These are phyloP conservation scores for Neoaliturus tenellus DNA, from an alignment of 2,888 invertebrate species.

Conservation along the genomic window DNA sequence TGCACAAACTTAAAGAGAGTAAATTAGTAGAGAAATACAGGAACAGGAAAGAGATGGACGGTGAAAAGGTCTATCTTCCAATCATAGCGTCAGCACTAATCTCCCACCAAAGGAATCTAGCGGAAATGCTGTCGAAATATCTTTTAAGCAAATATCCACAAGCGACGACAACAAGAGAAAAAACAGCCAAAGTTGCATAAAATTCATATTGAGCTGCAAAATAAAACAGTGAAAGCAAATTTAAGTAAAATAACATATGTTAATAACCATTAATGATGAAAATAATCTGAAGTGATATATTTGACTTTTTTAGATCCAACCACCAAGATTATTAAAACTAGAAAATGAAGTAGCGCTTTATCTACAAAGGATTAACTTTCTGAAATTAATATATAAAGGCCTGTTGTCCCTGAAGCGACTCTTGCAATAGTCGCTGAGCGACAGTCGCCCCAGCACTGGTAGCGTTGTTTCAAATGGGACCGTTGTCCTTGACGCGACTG, in stretches of 20 bases:
- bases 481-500: too few relatives aligned
- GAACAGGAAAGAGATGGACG: not conserved
- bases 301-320: not conserved
- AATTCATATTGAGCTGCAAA: not conserved
- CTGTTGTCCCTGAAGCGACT: too few relatives aligned
- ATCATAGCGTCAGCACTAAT: not conserved
- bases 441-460: too few relatives aligned
- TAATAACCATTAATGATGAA: not conserved
- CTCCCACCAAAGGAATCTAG: not conserved
- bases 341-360: too few relatives aligned
- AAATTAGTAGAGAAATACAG: not conserved
- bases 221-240: not conserved
- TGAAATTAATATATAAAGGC: too few relatives aligned
- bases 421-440: too few relatives aligned
- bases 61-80: not conserved
- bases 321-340: not conserved
- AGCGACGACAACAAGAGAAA: not conserved
- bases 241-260: not conserved
- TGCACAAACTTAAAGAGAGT: too few relatives aligned
- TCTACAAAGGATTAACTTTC: too few relatives aligned
- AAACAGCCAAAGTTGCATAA: not conserved
- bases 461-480: too few relatives aligned
- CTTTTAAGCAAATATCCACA: slow-evolving; percentile 13
- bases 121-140: not conserved
- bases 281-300: not conserved